Evolutionary conservation across 2,888 invertebrate genomes (phyloP), one percentile per base, ranked within the genome.

Genomic region (Stenolophus ochropezus): DNA sequence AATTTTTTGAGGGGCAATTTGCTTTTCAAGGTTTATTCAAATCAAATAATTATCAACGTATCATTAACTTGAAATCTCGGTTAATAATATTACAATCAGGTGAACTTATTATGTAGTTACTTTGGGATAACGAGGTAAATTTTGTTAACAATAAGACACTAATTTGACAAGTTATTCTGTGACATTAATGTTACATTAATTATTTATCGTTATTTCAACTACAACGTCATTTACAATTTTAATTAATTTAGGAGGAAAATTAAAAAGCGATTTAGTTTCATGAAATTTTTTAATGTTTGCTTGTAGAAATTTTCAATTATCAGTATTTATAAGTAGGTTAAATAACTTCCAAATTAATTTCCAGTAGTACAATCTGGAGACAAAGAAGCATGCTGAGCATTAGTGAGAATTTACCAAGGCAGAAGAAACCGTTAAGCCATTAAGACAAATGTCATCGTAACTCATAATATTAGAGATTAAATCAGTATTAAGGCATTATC

Each of bases 371-470:
- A n/a, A n/a, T n/a, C n/a, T n/a, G 14, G 25, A 61, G 25, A 61
- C 56, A 56, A 56, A 56, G 56, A 61, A 25, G n/a, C 11, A 23
- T 14, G 4, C 4, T 23, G n/a, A 61, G 61, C 61, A 25, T 75
- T 53, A 25, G 27, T 75, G 25, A 75, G 27, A 51, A 75, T 53
- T 75, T 75, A 75, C 18, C 73, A 47, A 21, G n/a, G 20, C 20
- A 69, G 65, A 5, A 56, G 20, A n/a, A 18, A 76, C 76, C 58
- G 76, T 76, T 76, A 76, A 23, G 21, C 76, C 58, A 76, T 76
- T 76, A 76, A 56, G 42, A 58, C 56, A 76, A 76, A 76, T 76
- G 76, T 76, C 76, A 76, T 56, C 76, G 58, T 58, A 76, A 56
- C 58, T 56, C 76, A 33, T 76, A 56, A 42, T 76, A 58, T 76